phyloP scores from a whole-genome alignment of 2,888 invertebrate species.

The Drosophila subsilvestris region DNA sequence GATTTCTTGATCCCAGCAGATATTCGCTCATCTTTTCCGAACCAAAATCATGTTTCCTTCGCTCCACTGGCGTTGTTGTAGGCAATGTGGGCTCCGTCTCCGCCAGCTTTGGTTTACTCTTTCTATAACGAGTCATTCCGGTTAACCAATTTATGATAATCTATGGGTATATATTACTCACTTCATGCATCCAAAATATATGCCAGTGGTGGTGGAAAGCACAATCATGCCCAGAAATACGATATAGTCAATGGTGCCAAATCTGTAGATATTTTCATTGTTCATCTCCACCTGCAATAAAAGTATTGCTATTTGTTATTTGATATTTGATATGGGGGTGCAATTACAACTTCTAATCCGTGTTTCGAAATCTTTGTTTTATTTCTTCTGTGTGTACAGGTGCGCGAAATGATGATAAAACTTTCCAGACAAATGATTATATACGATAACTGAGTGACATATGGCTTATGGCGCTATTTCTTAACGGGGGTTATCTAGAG shows the following conservation, averaged over 20 bases:
- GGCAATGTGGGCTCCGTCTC: constrained; percentile 58
- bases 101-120: constrained; percentile 50
- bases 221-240: constrained; percentile 89
- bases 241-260: constrained; percentile 86
- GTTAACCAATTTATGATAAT: constrained; percentile 3
- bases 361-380: constrained; percentile 5
- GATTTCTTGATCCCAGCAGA: constrained; percentile 89
- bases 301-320: not conserved
- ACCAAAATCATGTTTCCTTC: constrained; percentile 77
- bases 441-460: not conserved
- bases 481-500: constrained; percentile 9
- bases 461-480: not conserved
- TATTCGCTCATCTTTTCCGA: constrained; percentile 88
- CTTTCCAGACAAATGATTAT: not conserved
- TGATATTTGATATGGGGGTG: constrained; percentile 5
- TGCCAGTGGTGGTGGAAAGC: constrained; percentile 90
- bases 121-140: constrained; percentile 38
- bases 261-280: constrained; percentile 57
- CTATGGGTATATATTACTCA: constrained; percentile 48
- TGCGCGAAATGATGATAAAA: constrained; percentile 28
- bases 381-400: constrained; percentile 22
- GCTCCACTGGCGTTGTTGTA: constrained; percentile 33
- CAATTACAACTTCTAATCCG: constrained; percentile 21
- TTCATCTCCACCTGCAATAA: constrained; percentile 32
- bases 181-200: constrained; percentile 86